Conservation (phyloP, 2,113 vertebrate genomes). For the Laticauda laticaudata region DNA sequence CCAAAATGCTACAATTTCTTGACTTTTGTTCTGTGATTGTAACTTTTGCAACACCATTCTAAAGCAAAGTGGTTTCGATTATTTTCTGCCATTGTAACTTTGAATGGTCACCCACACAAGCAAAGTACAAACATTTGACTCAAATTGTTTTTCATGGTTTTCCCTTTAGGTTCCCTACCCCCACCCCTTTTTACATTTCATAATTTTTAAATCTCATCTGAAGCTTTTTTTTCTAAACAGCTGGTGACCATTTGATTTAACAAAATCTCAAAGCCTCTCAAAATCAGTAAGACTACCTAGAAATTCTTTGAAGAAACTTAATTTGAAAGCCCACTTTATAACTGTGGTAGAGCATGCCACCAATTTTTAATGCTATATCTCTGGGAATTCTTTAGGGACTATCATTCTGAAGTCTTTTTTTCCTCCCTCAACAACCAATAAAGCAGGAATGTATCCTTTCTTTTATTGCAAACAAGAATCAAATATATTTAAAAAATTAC, state of each 20-base stretch:
- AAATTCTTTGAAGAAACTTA: neutral
- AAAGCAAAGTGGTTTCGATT: neutral
- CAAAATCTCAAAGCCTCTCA: neutral
- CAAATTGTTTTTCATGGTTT: slow-evolving; percentile 33
- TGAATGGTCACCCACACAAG: too few species aligned
- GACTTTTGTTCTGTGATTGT: neutral
- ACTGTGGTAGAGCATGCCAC: neutral
- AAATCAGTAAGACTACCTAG: neutral
- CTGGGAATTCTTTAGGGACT: slow-evolving; percentile 5
- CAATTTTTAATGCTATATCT: neutral
- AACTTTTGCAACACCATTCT: neutral
- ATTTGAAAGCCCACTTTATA: neutral
- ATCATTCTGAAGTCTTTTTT: neutral
- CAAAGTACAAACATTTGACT: slow-evolving; percentile 17
- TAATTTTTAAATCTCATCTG: slow-evolving; percentile 1
- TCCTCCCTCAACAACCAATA: neutral
- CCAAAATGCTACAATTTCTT: neutral
- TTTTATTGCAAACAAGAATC: neutral
- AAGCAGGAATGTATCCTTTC: neutral
- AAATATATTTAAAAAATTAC: neutral
- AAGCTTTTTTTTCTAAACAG: neutral
- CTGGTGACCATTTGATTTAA: slow-evolving; percentile 1
- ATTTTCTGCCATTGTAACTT: neutral
- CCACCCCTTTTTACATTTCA: neutral
- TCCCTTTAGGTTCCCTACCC: neutral